These are phyloP conservation scores for Myrmophylax atrothorax DNA, from an alignment of 2,113 vertebrate genomes.

Conservation along the genomic window DNA sequence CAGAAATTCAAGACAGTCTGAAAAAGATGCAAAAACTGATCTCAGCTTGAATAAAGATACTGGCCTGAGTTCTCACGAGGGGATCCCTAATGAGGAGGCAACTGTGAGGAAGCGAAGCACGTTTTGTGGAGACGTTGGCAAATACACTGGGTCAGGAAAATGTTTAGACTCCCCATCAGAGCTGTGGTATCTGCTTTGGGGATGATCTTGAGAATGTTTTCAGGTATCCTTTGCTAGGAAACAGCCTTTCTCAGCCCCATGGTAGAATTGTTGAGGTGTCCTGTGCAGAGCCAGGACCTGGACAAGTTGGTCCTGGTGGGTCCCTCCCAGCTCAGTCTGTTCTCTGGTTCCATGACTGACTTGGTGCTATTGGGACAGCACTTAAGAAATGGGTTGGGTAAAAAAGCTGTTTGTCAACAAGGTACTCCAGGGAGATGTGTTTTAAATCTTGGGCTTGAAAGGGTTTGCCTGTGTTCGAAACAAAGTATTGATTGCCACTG, in stretches of 20 bases:
- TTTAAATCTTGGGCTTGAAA: constrained; percentile 5
- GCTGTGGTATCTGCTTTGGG: neutral
- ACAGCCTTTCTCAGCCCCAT: neutral
- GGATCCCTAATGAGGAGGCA: neutral
- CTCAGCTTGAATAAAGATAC: neutral
- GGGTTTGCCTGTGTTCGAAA: neutral
- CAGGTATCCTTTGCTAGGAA: neutral
- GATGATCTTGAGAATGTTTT: neutral
- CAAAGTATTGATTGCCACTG: neutral
- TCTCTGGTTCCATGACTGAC: neutral
- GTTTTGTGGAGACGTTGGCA: neutral
- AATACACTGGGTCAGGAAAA: neutral
- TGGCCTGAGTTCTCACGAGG: neutral
- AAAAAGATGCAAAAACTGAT: neutral
- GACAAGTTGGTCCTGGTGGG: accelerated
- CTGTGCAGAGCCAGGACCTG: neutral
- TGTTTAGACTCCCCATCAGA: neutral
- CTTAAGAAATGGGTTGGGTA: neutral
- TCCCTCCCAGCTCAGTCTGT: neutral
- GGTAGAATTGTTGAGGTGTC: neutral
- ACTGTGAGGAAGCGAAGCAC: neutral
- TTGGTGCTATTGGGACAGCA: neutral
- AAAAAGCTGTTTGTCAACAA: neutral
- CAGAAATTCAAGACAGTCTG: neutral
- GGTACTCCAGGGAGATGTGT: neutral